A percentile compares a stretch with the other conserved stretches of the same genome.
Conservation (phyloP, 2,113 vertebrate species). For the Taurulus bubalis region DNA sequence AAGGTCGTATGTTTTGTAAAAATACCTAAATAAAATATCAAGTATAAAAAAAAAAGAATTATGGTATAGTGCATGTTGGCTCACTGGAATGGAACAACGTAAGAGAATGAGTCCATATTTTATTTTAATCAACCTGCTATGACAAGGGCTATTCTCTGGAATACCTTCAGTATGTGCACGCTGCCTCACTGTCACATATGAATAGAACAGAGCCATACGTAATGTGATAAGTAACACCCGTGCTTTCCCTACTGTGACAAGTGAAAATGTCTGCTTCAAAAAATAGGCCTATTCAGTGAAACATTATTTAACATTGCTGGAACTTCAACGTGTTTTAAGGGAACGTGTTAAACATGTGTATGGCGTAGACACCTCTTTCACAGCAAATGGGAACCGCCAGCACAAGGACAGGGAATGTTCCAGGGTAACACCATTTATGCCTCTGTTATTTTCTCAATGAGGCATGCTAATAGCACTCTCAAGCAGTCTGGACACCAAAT, state of each 20-base stretch:
- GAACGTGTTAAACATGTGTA: not conserved
- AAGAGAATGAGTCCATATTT: not conserved
- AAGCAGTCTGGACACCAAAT: constrained; percentile 23
- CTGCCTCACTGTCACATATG: too few relatives aligned
- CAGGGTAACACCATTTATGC: not conserved
- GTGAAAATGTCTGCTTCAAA: too few relatives aligned
- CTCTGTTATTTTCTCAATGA: constrained; percentile 20
- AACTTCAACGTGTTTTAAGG: not conserved
- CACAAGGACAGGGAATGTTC: not conserved
- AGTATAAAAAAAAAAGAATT: too few relatives aligned
- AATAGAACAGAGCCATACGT: not conserved
- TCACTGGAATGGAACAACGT: not conserved
- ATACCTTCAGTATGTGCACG: not conserved
- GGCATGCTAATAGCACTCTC: constrained; percentile 38
- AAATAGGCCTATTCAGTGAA: not conserved
- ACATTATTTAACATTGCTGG: not conserved
- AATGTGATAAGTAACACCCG: not conserved
- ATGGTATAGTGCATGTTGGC: not conserved
- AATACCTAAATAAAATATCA: too few relatives aligned
- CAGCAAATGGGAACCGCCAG: not conserved
- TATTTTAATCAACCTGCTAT: not conserved
- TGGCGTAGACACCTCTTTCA: not conserved
- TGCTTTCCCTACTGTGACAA: too few relatives aligned
- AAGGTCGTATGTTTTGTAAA: too few relatives aligned
- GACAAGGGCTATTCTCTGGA: not conserved